Percentiles rank a stretch among this genome's conserved stretches.
Evolutionary conservation across 2,888 invertebrate genomes (phyloP).

Genomic region (Drosophila yooni): DNA sequence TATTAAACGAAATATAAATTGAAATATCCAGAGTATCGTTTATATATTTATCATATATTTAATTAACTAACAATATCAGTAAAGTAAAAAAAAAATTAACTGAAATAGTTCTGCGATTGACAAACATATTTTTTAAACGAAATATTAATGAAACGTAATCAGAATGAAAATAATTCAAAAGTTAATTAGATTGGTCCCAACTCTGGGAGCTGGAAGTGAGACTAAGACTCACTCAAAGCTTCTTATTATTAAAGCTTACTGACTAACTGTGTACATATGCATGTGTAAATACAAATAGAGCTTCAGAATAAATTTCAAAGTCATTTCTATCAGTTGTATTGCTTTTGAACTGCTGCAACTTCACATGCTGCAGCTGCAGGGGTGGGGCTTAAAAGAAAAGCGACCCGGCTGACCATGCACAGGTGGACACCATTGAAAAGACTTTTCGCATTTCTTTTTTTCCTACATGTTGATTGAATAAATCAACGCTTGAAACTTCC

Average conservation of each 20-base stretch:
- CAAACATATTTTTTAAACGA: too few species aligned
- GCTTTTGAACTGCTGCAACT: conserved; percentile 22
- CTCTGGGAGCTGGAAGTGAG: background rate
- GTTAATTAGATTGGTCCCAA: background rate
- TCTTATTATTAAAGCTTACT: background rate
- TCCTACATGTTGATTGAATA: conserved; percentile 67
- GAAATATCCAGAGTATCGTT: background rate
- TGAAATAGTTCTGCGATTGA: background rate
- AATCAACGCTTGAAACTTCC: conserved; percentile 73
- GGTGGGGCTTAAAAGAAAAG: conserved; percentile 5
- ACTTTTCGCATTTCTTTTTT: conserved; percentile 14
- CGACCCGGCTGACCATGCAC: conserved; percentile 52
- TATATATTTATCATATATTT: background rate
- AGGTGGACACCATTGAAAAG: conserved; percentile 45
- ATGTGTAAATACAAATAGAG: conserved; percentile 6
- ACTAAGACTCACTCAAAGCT: conserved; percentile 1
- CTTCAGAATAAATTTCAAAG: conserved; percentile 19
- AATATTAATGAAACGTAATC: background rate
- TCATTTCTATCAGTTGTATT: conserved; percentile 17
- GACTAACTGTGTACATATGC: background rate
- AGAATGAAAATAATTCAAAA: background rate
- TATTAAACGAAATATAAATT: background rate
- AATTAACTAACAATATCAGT: background rate
- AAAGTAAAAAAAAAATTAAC: background rate
- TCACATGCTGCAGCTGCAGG: conserved; percentile 24